Percentiles rank a stretch among this genome's conserved stretches.
These are phyloP conservation scores for Spheniscus humboldti DNA, from an alignment of 2,797 vertebrate genomes.

Conservation along the genomic window DNA sequence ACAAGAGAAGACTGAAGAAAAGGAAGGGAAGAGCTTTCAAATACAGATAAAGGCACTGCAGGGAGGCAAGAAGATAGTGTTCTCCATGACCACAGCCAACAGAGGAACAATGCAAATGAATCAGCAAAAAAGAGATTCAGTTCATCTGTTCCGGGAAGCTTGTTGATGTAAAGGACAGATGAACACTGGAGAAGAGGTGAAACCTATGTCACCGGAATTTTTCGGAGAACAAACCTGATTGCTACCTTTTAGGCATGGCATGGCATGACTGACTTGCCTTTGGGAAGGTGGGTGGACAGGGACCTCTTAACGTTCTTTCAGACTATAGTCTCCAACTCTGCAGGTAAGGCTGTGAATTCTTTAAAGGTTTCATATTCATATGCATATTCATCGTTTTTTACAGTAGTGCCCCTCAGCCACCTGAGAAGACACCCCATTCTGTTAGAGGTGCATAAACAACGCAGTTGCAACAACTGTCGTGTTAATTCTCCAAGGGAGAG, in stretches of 20 bases:
- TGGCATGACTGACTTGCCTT: background rate
- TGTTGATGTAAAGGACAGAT: background rate
- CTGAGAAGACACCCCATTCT: background rate
- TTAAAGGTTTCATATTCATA: background rate
- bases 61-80: background rate
- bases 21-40: background rate
- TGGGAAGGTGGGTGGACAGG: background rate
- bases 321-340: background rate
- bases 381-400: background rate
- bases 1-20: background rate
- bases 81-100: accelerated
- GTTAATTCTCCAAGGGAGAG: background rate
- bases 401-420: background rate
- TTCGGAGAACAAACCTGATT: background rate
- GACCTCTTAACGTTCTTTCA: background rate
- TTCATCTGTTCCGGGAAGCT: background rate
- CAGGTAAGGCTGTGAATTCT: background rate
- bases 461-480: background rate
- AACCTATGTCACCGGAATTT: background rate
- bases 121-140: background rate
- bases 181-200: background rate
- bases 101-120: background rate
- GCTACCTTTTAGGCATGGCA: background rate
- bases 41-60: background rate
- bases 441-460: background rate